phyloP scores from a whole-genome alignment of 1,140 invertebrate genomes.

The Halyomorpha halys region DNA sequence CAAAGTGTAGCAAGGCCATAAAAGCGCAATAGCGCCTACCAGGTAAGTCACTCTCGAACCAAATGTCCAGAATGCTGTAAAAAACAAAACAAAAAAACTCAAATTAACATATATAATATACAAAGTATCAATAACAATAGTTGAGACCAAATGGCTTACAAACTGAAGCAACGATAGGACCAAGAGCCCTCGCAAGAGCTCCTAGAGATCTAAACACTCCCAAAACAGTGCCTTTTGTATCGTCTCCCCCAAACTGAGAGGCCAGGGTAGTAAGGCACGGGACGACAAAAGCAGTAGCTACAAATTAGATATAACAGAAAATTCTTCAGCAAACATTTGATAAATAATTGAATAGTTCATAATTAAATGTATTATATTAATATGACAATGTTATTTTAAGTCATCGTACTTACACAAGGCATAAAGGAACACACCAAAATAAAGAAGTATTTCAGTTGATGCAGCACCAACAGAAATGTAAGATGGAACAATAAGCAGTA shows the following conservation, averaged over 20 bases:
- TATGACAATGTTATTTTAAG: too few relatives aligned
- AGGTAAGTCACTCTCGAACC: slow-evolving; percentile 63
- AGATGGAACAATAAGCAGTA: slow-evolving; percentile 78
- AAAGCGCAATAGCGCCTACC: slow-evolving; percentile 52
- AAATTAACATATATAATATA: not conserved
- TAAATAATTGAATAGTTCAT: slow-evolving; percentile 19
- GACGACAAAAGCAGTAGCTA: slow-evolving; percentile 87
- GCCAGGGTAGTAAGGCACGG: slow-evolving; percentile 87
- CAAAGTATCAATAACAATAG: slow-evolving; percentile 3
- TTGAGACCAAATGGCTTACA: slow-evolving; percentile 38
- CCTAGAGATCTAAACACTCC: slow-evolving; percentile 91
- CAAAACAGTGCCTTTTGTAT: slow-evolving; percentile 84
- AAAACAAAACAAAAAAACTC: slow-evolving; percentile 32
- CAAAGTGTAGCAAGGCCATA: slow-evolving; percentile 44
- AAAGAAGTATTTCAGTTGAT: slow-evolving; percentile 48
- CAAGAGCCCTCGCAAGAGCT: slow-evolving; percentile 81
- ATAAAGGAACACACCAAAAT: slow-evolving; percentile 75
- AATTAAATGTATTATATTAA: too few relatives aligned
- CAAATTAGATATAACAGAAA: slow-evolving; percentile 27
- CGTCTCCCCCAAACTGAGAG: slow-evolving; percentile 64
- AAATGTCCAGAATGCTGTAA: slow-evolving; percentile 68
- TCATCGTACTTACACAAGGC: slow-evolving; percentile 66
- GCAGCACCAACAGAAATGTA: slow-evolving; percentile 77
- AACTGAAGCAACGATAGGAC: slow-evolving; percentile 76
- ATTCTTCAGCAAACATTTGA: slow-evolving; percentile 7